Evolutionary conservation across 2,797 vertebrate genomes (phyloP), one percentile per base, ranked within the genome.

Genomic region (Pterois miles): DNA sequence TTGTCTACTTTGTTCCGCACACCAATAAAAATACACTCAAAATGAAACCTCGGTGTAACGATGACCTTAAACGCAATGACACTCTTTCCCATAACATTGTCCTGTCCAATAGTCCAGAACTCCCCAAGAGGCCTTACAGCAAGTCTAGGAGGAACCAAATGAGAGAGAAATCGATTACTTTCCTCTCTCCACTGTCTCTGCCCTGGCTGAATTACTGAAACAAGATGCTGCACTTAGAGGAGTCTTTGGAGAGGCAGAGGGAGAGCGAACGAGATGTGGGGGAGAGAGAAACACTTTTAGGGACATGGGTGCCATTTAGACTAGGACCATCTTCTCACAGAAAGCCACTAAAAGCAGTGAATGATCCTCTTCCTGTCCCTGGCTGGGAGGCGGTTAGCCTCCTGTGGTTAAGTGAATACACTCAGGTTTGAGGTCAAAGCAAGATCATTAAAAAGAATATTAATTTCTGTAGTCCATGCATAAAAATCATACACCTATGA

Each of bases 271-370:
- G 78, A 81, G 84, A 88, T 82, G 81, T 71, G 83, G 78, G 81
- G 80, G 90, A 86, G 90, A 88, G 87, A 91, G 88, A 93, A 92
- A 93, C 92, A 93, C 93, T 95, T 95, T 94, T 93, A 93, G 93
- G 94, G 93, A 95, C 93, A 94, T 94, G 94, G 94, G 94, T 95
- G 94, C 95, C 94, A 94, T 95, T 94, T 94, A 94, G 94, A 90
- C 93, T 83, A 88, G 93, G 92, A 86, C 91, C 91, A 86, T 91
- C 91, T 92, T 91, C 91, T 88, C 86, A 80, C 88, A 90, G 87
- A 91, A 93, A 93, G 92, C 92, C 90, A 95, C 93, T 94, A 95
- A 95, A 95, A 95, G 95, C 94, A 92, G 82, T 20, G 91, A 93
- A 91, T 91, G 92, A 94, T 94, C 91, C 80, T 89, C 86, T 91